Evolutionary conservation across 2,888 invertebrate species (phyloP).

Genomic region (Gerosis bhagava): DNA sequence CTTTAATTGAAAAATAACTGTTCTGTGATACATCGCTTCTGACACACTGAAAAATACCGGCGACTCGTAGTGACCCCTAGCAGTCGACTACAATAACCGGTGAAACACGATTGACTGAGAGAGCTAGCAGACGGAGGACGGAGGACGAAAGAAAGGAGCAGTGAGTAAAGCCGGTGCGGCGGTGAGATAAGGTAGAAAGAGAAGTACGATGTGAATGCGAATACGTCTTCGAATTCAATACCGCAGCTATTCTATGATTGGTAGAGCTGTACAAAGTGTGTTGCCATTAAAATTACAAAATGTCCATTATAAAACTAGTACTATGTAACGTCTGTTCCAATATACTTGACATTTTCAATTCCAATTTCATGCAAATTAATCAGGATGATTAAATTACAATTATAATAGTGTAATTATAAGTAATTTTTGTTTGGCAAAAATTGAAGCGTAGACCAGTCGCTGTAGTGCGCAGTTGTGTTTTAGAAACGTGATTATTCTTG

Average conservation of each 20-base stretch:
- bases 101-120: constrained; percentile 62
- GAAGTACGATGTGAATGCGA: not conserved
- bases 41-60: constrained; percentile 65
- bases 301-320: too few relatives aligned
- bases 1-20: constrained; percentile 46
- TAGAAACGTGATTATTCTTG: too few relatives aligned
- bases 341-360: constrained; percentile 12
- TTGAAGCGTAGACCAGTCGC: too few relatives aligned
- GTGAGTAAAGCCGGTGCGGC: not conserved
- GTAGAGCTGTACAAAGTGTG: not conserved
- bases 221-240: not conserved
- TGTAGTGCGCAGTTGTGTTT: too few relatives aligned
- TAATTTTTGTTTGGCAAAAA: too few relatives aligned
- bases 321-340: too few relatives aligned
- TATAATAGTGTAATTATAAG: too few relatives aligned
- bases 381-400: too few relatives aligned
- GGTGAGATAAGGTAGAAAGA: constrained; percentile 7
- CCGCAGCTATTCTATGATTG: not conserved
- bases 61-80: constrained; percentile 60
- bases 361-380: not conserved
- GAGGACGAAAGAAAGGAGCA: not conserved
- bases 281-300: not conserved
- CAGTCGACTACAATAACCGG: constrained; percentile 67
- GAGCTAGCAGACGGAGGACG: not conserved
- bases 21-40: constrained; percentile 41